These are phyloP conservation scores for Philypnodon macrostomus DNA, from an alignment of 2,797 vertebrate species.

Conservation along the genomic window DNA sequence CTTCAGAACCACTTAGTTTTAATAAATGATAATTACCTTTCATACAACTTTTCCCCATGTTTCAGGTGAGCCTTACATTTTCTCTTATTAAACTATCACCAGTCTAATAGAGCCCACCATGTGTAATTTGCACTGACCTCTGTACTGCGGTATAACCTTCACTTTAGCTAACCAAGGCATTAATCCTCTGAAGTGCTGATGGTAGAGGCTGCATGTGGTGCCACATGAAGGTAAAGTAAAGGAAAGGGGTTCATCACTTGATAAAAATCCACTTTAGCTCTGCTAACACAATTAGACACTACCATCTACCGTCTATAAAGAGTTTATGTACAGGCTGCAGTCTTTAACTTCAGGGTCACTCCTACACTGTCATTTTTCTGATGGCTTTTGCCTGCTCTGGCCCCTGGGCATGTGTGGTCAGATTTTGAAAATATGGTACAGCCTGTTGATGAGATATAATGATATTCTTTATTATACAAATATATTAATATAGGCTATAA, in stretches of 20 bases:
- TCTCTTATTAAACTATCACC: slow-evolving; percentile 30
- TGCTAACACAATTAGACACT: slow-evolving; percentile 5
- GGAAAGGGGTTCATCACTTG: slow-evolving; percentile 18
- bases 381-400: slow-evolving; percentile 3
- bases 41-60: slow-evolving; percentile 34
- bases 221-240: slow-evolving; percentile 7
- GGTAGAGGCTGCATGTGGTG: slow-evolving; percentile 7
- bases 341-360: not conserved
- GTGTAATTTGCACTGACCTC: slow-evolving; percentile 55
- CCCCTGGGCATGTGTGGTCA: too few relatives aligned
- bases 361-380: not conserved
- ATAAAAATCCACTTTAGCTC: slow-evolving; percentile 4
- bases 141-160: slow-evolving; percentile 40
- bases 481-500: too few relatives aligned
- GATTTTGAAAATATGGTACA: too few relatives aligned
- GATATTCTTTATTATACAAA: too few relatives aligned
- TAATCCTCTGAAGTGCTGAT: slow-evolving; percentile 26
- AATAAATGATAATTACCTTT: slow-evolving; percentile 63
- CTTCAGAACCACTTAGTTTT: slow-evolving; percentile 52
- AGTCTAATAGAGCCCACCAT: slow-evolving; percentile 30
- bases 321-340: slow-evolving; percentile 1
- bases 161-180: slow-evolving; percentile 28
- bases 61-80: slow-evolving; percentile 46
- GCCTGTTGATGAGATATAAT: too few relatives aligned
- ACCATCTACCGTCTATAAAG: not conserved